A percentile compares a stretch with the other conserved stretches of the same genome.
phyloP scores from a whole-genome alignment of 2,888 invertebrate genomes.

The Drosophila stalkeri region DNA sequence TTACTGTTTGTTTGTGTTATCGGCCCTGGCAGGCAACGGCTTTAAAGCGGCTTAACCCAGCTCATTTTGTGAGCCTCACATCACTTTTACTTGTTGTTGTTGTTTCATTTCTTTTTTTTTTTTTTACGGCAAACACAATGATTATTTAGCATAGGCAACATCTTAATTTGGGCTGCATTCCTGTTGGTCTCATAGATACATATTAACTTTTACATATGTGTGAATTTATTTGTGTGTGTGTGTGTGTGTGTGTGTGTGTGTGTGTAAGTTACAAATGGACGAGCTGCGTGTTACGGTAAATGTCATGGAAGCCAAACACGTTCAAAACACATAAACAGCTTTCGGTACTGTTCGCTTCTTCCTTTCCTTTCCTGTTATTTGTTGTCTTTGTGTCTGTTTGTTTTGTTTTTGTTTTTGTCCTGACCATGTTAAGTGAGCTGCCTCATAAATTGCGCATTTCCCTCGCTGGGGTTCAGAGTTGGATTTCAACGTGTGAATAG shows the following conservation, averaged over 20 bases:
- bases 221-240: background rate
- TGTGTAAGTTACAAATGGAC: slow-evolving; percentile 57
- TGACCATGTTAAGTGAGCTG: slow-evolving; percentile 57
- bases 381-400: background rate
- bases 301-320: slow-evolving; percentile 60
- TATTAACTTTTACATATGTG: slow-evolving; percentile 28
- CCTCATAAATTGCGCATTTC: slow-evolving; percentile 68
- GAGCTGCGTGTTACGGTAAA: slow-evolving; percentile 61
- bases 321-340: slow-evolving; percentile 75
- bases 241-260: background rate
- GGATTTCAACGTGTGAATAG: slow-evolving; percentile 26
- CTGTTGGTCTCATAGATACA: slow-evolving; percentile 33
- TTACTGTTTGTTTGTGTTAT: slow-evolving; percentile 16
- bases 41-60: slow-evolving; percentile 60
- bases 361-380: slow-evolving; percentile 3
- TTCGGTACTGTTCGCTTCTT: slow-evolving; percentile 48
- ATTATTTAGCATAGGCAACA: slow-evolving; percentile 65
- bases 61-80: slow-evolving; percentile 44
- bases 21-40: slow-evolving; percentile 10
- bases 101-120: background rate
- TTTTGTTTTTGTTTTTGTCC: slow-evolving; percentile 11
- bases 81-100: slow-evolving; percentile 1
- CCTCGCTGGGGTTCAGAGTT: slow-evolving; percentile 21
- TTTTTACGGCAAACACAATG: slow-evolving; percentile 44
- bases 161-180: slow-evolving; percentile 66